Evolutionary conservation across 2,888 invertebrate species (phyloP), one percentile per base, ranked within the genome.

Genomic region (Noctua fimbriata): DNA sequence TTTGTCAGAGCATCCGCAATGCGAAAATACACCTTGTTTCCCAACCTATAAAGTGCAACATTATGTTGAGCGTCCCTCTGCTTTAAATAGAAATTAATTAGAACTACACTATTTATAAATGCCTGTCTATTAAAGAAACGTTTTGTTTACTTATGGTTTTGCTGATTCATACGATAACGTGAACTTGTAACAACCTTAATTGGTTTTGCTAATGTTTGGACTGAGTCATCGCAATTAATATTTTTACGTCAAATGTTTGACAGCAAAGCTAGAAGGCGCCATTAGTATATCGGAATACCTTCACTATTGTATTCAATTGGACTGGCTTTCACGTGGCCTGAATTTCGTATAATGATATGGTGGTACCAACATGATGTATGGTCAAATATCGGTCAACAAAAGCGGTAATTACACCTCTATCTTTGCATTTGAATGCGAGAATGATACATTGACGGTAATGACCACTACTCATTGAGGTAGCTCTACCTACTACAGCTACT

Each of bases 311-410:
- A 88, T 91, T 87, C 89, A 88, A 90, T 85, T 75, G 67, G 52
- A 1, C 67, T 87, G 71, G 83, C 92, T 92, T 92, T 92, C 90
- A 86, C 91, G 75, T 87, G 90, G 76, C 84, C 88, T 80, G 87
- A 88, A 90, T 88, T 81, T 83, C 69, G 47, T 75, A 77, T 89
- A 90, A 92, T 91, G 87, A 85, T 83, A 81, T 73, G 78, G 74
- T 85, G 79, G 69, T 76, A 41, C 63, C 83, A n/a, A 21, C 82
- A 80, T 83, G 82, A 82, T 77, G 81, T 83, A 88, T 83, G 72
- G 78, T 83, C 83, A 80, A 84, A 90, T 80, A 77, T 76, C 73
- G 71, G 69, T 69, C 70, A 76, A 74, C 84, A 86, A 81, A 84
- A 63, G 76, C 69, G 5, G 76, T 73, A 86, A 84, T 86, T 81